A percentile compares a stretch with the other conserved stretches of the same genome.
phyloP scores from a whole-genome alignment of 2,888 invertebrate genomes.

The Mythimna pallens region DNA sequence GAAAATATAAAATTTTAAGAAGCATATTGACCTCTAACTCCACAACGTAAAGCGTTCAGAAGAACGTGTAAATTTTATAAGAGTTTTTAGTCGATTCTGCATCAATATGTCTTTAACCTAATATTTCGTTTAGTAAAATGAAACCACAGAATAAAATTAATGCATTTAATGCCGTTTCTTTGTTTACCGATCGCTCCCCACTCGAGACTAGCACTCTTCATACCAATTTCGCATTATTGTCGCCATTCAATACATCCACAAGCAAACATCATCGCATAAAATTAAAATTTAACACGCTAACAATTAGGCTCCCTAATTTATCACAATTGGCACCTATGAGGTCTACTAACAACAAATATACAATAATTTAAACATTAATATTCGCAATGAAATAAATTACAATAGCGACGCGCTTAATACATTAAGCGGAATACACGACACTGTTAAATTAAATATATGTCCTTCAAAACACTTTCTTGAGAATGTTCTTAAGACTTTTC shows the following conservation, averaged over 20 bases:
- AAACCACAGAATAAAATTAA: slow-evolving; percentile 78
- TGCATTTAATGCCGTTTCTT: slow-evolving; percentile 89
- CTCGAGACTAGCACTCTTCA: slow-evolving; percentile 77
- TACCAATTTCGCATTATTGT: slow-evolving; percentile 73
- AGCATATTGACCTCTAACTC: not conserved
- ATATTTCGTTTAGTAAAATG: slow-evolving; percentile 65
- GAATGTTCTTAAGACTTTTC: slow-evolving; percentile 94
- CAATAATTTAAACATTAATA: slow-evolving; percentile 81
- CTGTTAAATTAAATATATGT: slow-evolving; percentile 65
- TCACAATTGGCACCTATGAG: slow-evolving; percentile 90
- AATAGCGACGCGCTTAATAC: slow-evolving; percentile 75
- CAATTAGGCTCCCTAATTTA: slow-evolving; percentile 88
- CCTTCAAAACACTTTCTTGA: slow-evolving; percentile 94
- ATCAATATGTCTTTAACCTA: not conserved
- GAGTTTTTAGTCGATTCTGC: not conserved
- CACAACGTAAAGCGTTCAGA: not conserved
- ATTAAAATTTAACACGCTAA: slow-evolving; percentile 77
- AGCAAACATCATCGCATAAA: slow-evolving; percentile 75
- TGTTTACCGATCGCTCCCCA: slow-evolving; percentile 76
- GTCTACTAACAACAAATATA: slow-evolving; percentile 82
- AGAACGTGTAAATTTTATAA: not conserved
- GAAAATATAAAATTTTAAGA: not conserved
- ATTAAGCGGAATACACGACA: slow-evolving; percentile 68
- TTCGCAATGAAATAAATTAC: slow-evolving; percentile 86
- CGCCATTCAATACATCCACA: slow-evolving; percentile 67